These are phyloP conservation scores for Pampusana beccarii DNA, from an alignment of 2,113 vertebrate genomes.

Conservation along the genomic window DNA sequence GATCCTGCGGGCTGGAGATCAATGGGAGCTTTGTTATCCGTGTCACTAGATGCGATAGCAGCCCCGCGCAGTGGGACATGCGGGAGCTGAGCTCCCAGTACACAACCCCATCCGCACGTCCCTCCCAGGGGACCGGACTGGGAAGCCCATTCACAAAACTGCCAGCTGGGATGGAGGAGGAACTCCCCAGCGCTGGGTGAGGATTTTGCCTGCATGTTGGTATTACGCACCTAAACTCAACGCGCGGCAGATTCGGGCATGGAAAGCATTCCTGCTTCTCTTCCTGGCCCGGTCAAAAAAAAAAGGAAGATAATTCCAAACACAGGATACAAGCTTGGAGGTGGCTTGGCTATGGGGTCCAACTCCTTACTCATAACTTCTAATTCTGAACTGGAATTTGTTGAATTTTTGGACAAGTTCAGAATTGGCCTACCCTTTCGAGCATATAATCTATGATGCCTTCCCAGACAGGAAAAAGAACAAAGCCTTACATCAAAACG, in stretches of 20 bases:
- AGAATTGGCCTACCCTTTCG: background rate
- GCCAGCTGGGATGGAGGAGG: background rate
- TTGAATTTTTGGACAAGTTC: background rate
- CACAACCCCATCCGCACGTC: accelerated
- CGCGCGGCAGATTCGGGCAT: accelerated
- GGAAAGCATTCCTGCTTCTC: background rate
- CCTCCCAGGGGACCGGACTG: background rate
- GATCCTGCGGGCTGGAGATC: background rate
- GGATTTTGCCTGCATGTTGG: background rate
- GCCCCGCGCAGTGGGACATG: background rate
- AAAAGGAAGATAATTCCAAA: background rate
- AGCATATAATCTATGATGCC: background rate
- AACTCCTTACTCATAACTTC: background rate
- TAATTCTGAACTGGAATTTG: background rate
- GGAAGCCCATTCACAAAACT: background rate
- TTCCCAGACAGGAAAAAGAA: background rate
- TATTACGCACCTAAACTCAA: background rate
- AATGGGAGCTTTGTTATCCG: constrained; percentile 6
- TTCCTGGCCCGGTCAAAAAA: background rate
- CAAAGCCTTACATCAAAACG: background rate
- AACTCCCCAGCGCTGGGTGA: accelerated
- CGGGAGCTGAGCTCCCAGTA: background rate
- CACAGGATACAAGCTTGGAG: background rate
- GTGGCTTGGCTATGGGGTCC: background rate
- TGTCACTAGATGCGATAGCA: accelerated